Evolutionary conservation across 2,113 vertebrate species (phyloP).

Genomic region (Hippolais icterina): DNA sequence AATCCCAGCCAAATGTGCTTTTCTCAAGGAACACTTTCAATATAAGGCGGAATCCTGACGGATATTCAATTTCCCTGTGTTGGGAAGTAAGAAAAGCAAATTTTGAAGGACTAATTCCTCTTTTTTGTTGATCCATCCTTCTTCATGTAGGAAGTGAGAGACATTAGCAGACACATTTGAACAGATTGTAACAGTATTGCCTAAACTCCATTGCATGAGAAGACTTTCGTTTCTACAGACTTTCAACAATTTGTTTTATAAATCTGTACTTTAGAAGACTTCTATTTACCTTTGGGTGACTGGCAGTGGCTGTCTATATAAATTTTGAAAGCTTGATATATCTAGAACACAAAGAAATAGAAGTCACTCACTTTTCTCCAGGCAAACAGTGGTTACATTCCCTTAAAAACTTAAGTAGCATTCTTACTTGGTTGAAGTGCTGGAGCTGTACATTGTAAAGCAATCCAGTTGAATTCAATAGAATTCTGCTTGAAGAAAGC

Average conservation of each 20-base stretch:
- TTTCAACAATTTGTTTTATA: neutral
- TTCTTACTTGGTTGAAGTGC: slow-evolving; percentile 88
- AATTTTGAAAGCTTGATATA: slow-evolving; percentile 94
- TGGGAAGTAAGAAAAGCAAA: neutral
- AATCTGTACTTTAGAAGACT: neutral
- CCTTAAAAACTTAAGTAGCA: neutral
- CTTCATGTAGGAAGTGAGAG: neutral
- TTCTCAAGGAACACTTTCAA: neutral
- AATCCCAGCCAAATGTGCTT: neutral
- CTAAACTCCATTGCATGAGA: neutral
- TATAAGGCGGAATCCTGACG: neutral
- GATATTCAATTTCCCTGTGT: neutral
- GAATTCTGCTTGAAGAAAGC: slow-evolving; percentile 80
- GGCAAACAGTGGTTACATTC: neutral
- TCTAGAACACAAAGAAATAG: slow-evolving; percentile 68
- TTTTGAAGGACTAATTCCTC: neutral
- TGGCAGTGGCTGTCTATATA: slow-evolving; percentile 84
- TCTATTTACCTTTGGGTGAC: slow-evolving; percentile 78
- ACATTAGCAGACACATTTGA: neutral
- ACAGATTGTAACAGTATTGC: neutral
- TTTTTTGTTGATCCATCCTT: neutral
- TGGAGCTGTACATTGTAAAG: slow-evolving; percentile 85
- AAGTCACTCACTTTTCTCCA: neutral
- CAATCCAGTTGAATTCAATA: slow-evolving; percentile 83
- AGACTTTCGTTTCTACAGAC: neutral